A percentile compares a stretch with the other conserved stretches of the same genome.
These are phyloP conservation scores for Graphium colonna DNA, from an alignment of 2,888 invertebrate genomes.

Conservation along the genomic window DNA sequence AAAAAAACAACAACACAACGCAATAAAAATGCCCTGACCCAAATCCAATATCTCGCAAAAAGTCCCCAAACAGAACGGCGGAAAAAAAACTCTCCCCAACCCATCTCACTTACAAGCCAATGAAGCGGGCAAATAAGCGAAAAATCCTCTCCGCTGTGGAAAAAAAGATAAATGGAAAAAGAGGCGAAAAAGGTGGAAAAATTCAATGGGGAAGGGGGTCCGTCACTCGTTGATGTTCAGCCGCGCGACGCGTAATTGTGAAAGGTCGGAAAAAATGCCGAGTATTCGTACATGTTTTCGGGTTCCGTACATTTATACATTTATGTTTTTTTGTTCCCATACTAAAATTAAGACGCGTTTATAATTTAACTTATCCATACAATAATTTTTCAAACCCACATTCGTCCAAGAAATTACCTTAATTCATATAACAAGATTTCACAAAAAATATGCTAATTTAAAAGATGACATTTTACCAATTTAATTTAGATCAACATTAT, in stretches of 20 bases:
- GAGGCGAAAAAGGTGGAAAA: conserved; percentile 42
- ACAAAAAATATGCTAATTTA: too few species aligned
- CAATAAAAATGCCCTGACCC: conserved; percentile 29
- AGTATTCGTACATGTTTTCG: not conserved
- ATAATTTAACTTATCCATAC: too few species aligned
- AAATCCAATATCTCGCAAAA: conserved; percentile 31
- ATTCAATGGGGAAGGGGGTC: conserved; percentile 43
- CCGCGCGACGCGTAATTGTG: conserved; percentile 60
- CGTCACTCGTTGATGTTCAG: conserved; percentile 64
- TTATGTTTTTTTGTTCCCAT: too few species aligned
- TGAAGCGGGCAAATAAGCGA: conserved; percentile 78
- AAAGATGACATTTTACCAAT: too few species aligned
- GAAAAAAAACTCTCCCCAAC: conserved; percentile 45
- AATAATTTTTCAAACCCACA: too few species aligned
- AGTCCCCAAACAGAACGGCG: conserved; percentile 41
- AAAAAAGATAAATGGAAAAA: conserved; percentile 72
- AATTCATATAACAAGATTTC: too few species aligned
- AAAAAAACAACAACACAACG: conserved; percentile 1
- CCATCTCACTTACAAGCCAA: conserved; percentile 77
- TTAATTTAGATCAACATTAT: too few species aligned
- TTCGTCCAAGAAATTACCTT: too few species aligned
- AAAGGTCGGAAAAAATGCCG: conserved; percentile 57
- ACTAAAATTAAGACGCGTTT: too few species aligned
- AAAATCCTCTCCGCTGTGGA: conserved; percentile 71
- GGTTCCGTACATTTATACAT: conserved; percentile 49